phyloP scores from a whole-genome alignment of 2,113 vertebrate species.

The Fregata magnificens region DNA sequence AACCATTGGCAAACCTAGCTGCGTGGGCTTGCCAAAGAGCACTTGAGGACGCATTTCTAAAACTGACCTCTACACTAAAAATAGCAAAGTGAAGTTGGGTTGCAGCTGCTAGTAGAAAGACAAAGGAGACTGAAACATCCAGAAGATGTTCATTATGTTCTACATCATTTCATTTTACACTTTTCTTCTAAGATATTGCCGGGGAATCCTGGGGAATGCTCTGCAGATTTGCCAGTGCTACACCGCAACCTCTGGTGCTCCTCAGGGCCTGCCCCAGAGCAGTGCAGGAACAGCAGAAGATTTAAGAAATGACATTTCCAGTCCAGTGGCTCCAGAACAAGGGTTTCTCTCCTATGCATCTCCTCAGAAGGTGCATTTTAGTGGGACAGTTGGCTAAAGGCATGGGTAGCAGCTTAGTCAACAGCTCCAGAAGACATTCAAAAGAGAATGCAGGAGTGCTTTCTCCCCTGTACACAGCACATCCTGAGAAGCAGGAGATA shows the following conservation, averaged over 20 bases:
- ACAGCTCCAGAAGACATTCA: neutral
- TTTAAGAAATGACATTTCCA: neutral
- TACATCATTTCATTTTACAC: neutral
- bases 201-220: neutral
- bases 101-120: constrained; percentile 5
- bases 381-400: neutral
- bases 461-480: neutral
- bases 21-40: neutral
- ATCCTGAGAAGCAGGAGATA: neutral
- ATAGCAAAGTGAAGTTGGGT: neutral
- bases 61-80: constrained; percentile 8
- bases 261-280: neutral
- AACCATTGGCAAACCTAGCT: neutral
- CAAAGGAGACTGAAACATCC: neutral
- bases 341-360: neutral
- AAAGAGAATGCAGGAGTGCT: neutral
- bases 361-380: neutral
- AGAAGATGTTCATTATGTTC: neutral
- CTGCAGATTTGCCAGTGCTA: neutral
- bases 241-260: neutral
- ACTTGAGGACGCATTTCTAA: constrained; percentile 7
- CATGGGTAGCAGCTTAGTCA: neutral
- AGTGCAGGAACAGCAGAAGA: neutral
- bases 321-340: neutral
- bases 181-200: neutral